phyloP scores from a whole-genome alignment of 2,888 invertebrate genomes.

The Steinernema carpocapsae region DNA sequence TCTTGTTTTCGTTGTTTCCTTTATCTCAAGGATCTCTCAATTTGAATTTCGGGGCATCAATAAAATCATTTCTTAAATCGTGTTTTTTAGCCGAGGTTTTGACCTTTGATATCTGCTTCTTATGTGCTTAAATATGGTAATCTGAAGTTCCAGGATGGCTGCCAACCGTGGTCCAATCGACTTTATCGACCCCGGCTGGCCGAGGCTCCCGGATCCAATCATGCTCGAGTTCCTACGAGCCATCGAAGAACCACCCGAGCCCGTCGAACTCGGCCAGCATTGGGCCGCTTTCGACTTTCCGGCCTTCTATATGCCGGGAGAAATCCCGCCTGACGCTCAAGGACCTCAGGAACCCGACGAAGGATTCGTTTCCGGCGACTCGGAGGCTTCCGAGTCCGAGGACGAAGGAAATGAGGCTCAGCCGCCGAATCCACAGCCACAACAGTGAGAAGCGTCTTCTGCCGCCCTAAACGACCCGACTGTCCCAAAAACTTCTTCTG shows the following conservation, averaged over 20 bases:
- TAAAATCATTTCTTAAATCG: background rate
- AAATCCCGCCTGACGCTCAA: background rate
- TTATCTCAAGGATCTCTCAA: background rate
- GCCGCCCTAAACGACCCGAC: too few species aligned
- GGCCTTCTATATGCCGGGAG: background rate
- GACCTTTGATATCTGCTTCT: background rate
- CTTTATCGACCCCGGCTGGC: background rate
- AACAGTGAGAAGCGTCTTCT: too few species aligned
- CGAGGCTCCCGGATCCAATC: background rate
- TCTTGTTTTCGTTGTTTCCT: background rate
- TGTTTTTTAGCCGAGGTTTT: background rate
- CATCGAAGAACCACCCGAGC: background rate
- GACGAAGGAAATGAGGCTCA: background rate
- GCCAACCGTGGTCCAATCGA: background rate
- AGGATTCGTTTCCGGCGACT: background rate
- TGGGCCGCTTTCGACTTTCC: conserved; percentile 20
- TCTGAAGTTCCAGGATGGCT: background rate
- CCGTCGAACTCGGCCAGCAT: background rate
- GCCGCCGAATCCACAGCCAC: background rate
- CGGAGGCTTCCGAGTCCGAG: background rate
- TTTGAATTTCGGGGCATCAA: background rate
- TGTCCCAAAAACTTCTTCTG: background rate
- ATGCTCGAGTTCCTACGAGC: background rate
- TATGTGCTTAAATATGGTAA: background rate
- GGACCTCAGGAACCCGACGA: conserved; percentile 3